Evolutionary conservation across 2,113 vertebrate species (phyloP).

Genomic region (Deroptyus accipitrinus): DNA sequence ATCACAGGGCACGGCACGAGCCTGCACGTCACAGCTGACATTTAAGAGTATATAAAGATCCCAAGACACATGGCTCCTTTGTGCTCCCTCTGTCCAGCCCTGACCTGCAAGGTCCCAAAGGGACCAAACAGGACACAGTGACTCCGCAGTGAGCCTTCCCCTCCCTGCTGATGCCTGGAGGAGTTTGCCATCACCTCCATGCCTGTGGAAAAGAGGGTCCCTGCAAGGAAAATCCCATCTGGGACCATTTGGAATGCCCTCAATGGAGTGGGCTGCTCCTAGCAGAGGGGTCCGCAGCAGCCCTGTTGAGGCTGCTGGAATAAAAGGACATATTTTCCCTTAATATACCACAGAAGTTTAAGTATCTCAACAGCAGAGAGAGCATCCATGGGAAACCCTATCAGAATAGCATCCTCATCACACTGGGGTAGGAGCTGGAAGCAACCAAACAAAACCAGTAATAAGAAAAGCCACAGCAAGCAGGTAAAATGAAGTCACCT

Average conservation of each 20-base stretch:
- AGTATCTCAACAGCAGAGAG: neutral
- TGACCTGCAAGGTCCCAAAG: neutral
- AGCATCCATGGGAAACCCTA: neutral
- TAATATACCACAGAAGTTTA: neutral
- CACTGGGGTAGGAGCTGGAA: neutral
- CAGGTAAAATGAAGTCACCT: neutral
- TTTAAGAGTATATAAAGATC: neutral
- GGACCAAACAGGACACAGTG: neutral
- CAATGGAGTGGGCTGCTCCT: fast-evolving
- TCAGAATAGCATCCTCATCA: neutral
- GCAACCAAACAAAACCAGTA: fast-evolving
- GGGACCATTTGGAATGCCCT: neutral
- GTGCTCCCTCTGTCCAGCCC: neutral
- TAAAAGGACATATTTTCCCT: neutral
- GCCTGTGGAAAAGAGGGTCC: neutral
- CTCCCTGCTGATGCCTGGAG: neutral
- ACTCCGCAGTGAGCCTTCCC: neutral
- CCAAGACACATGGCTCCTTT: neutral
- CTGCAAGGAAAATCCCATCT: neutral
- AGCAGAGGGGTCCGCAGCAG: neutral
- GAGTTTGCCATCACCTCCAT: neutral
- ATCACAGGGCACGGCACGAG: neutral
- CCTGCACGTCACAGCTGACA: neutral
- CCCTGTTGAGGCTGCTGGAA: neutral
- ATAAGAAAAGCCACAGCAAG: fast-evolving